These are phyloP conservation scores for Aleiodes leptofemur DNA, from an alignment of 2,888 invertebrate genomes.

Conservation along the genomic window DNA sequence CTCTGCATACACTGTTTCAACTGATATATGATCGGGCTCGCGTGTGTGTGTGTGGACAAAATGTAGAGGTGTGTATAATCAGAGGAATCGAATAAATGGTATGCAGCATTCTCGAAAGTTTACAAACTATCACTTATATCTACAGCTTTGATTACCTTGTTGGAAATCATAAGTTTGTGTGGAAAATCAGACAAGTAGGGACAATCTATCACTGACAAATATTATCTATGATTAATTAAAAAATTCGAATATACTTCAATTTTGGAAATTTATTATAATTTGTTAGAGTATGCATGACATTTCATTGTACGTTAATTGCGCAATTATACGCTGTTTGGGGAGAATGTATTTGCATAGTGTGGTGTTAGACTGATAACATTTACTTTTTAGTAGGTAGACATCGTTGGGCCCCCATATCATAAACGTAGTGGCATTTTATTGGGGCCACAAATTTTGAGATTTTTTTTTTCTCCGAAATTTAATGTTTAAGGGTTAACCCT, in stretches of 20 bases:
- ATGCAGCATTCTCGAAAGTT: constrained; percentile 23
- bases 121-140: constrained; percentile 35
- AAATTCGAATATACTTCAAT: no score
- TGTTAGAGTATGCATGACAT: constrained; percentile 5
- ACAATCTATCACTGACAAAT: no score
- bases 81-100: constrained; percentile 25
- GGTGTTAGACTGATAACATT: constrained; percentile 30
- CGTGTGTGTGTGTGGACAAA: neutral
- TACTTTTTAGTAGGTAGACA: constrained; percentile 2
- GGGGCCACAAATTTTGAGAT: no score
- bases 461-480: no score
- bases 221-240: no score
- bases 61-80: neutral
- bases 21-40: neutral
- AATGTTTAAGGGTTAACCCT: no score
- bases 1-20: neutral
- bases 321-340: constrained; percentile 8
- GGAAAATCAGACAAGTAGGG: no score
- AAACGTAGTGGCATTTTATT: no score
- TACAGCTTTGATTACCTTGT: neutral
- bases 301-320: constrained; percentile 26
- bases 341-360: constrained; percentile 29
- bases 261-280: neutral
- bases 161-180: no score
- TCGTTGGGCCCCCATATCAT: no score